Evolutionary conservation across 2,888 invertebrate genomes (phyloP).

Genomic region (Protonemura montana): DNA sequence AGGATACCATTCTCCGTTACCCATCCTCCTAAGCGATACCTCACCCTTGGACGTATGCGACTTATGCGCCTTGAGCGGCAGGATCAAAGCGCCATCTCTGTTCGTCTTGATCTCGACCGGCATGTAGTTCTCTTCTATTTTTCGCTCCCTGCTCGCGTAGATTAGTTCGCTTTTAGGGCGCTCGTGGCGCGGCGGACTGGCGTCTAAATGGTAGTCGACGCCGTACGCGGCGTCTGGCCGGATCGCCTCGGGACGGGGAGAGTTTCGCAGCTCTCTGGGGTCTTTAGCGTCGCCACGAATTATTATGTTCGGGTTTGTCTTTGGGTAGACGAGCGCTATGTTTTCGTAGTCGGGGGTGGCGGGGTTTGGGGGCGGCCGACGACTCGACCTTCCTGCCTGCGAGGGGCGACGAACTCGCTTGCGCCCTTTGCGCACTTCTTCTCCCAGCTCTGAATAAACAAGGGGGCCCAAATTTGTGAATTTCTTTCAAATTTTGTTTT

Average conservation of each 20-base stretch:
- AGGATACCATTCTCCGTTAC: slow-evolving; percentile 40
- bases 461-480: slow-evolving; percentile 28
- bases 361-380: slow-evolving; percentile 40
- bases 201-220: slow-evolving; percentile 51
- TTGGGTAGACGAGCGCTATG: slow-evolving; percentile 29
- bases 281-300: slow-evolving; percentile 21
- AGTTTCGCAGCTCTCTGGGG: neutral
- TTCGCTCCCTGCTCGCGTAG: neutral
- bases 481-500: slow-evolving; percentile 16
- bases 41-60: slow-evolving; percentile 23
- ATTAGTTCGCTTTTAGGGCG: neutral
- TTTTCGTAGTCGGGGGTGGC: slow-evolving; percentile 46
- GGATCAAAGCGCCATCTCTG: neutral
- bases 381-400: slow-evolving; percentile 53
- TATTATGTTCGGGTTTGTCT: slow-evolving; percentile 36
- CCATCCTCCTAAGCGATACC: slow-evolving; percentile 38
- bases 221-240: slow-evolving; percentile 57
- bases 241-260: slow-evolving; percentile 51
- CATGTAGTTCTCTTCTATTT: neutral
- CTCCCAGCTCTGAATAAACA: slow-evolving; percentile 56
- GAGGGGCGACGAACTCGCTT: slow-evolving; percentile 58
- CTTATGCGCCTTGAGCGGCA: slow-evolving; percentile 40
- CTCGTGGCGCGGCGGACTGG: neutral
- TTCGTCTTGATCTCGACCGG: slow-evolving; percentile 25
- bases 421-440: slow-evolving; percentile 55